phyloP scores from a whole-genome alignment of 1,140 invertebrate genomes.

The Bombus haemorrhoidalis region DNA sequence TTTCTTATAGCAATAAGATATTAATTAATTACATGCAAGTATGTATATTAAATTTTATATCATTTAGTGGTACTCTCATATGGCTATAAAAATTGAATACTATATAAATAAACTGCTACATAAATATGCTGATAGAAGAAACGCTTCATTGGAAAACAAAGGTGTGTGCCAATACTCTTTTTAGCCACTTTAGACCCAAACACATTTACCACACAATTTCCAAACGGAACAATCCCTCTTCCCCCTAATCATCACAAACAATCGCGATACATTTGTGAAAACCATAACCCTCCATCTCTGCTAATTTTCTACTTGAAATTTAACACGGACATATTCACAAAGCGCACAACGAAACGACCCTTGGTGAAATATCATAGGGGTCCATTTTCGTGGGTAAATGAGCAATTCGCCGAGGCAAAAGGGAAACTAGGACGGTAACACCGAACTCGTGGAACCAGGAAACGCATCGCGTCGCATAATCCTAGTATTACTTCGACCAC shows the following conservation, averaged over 20 bases:
- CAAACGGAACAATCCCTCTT: not conserved
- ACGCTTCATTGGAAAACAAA: too few relatives aligned
- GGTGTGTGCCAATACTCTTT: too few relatives aligned
- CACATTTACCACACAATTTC: not conserved
- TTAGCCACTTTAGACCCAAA: not conserved
- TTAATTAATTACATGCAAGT: too few relatives aligned
- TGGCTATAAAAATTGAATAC: too few relatives aligned
- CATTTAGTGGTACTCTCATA: too few relatives aligned
- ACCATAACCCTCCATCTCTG: not conserved
- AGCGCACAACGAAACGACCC: too few relatives aligned
- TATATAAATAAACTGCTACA: too few relatives aligned
- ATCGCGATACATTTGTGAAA: not conserved
- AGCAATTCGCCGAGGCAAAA: slow-evolving; percentile 6
- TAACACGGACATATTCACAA: not conserved
- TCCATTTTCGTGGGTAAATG: slow-evolving; percentile 13
- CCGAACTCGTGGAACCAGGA: not conserved
- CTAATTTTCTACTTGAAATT: slow-evolving; percentile 4
- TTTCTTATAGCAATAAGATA: too few relatives aligned
- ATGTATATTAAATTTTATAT: too few relatives aligned
- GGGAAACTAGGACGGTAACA: too few relatives aligned
- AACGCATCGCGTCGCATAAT: slow-evolving; percentile 46
- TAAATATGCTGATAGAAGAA: too few relatives aligned
- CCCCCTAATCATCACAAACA: not conserved
- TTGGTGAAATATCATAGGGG: not conserved
- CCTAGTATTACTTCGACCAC: slow-evolving; percentile 44